Evolutionary conservation across 1,140 invertebrate species (phyloP), one percentile per base, ranked within the genome.

Genomic region (Pseudoatta argentina): DNA sequence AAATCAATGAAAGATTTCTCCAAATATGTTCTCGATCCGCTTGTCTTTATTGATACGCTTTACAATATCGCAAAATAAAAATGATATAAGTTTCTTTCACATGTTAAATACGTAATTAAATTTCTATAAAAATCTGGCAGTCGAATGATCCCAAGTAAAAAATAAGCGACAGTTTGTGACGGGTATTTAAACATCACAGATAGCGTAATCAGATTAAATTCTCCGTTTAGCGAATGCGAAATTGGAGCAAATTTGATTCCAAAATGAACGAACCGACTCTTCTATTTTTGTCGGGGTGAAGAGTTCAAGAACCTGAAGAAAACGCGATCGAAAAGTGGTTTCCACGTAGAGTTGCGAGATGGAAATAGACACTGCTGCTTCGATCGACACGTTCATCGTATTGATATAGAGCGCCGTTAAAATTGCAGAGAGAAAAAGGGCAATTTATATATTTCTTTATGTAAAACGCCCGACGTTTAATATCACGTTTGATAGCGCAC

Each of bases 221-320:
- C 57, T 57, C 21, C 55, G 16, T 89, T 89, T 64, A 76, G 24
- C 63, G 57, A 73, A 86, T 55, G 27, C 55, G 30, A 86, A 89
- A 89, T 82, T 51, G 55, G 87, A 89, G 44, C 88, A 64, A 44
- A 86, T 86, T 89, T 75, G 76, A 86, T 89, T 86, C 57, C 51
- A 34, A 87, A 90, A 71, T 63, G 61, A 69, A 59, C 78, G 48
- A n/a, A 48, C 27, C 14, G 39, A 21, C 53, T 87, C 59, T 63
- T 4, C 88, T 89, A 90, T 90, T 89, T 89, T 39, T 21, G 67
- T 83, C 48, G 77, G 53, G 88, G 78, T 89, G 86, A 89, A 87
- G 69, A 89, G 88, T 90, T 90, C 88, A 85, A 87, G 73, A 85
- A 90, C 78, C 88, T 75, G 66, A 21, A 39, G 27, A n/a, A 30